A percentile compares a stretch with the other conserved stretches of the same genome.
phyloP scores from a whole-genome alignment of 2,888 invertebrate genomes.

The Plebejus anna region DNA sequence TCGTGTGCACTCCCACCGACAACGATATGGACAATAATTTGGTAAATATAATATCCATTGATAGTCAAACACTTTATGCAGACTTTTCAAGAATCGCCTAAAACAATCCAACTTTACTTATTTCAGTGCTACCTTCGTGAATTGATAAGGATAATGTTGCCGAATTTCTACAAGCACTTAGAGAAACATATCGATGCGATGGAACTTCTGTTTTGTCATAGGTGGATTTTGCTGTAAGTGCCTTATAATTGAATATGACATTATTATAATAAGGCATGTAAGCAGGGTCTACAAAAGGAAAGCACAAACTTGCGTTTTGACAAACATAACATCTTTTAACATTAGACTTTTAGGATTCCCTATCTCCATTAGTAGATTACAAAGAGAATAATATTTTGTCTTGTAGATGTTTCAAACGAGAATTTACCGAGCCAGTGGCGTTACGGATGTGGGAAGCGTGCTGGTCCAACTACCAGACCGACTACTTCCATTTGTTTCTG shows the following conservation, averaged over 20 bases:
- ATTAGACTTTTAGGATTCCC: no score
- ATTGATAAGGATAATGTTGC: conserved; percentile 92
- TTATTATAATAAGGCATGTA: not conserved
- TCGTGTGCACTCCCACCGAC: conserved; percentile 96
- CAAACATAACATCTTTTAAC: no score
- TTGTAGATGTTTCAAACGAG: conserved; percentile 92
- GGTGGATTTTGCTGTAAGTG: conserved; percentile 94
- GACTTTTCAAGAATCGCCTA: not conserved
- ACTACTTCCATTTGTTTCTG: conserved; percentile 97
- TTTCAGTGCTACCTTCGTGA: conserved; percentile 90
- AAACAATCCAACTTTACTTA: conserved; percentile 11
- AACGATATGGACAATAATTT: conserved; percentile 96
- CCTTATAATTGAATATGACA: not conserved
- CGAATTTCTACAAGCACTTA: conserved; percentile 93
- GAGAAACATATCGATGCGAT: conserved; percentile 91
- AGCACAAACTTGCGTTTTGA: no score
- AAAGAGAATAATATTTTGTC: conserved; percentile 10
- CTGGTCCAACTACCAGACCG: conserved; percentile 97
- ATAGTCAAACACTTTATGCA: not conserved
- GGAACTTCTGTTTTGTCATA: conserved; percentile 95
- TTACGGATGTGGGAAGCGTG: conserved; percentile 97
- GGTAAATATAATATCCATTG: conserved; percentile 53
- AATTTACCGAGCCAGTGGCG: conserved; percentile 93
- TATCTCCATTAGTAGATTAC: not conserved
- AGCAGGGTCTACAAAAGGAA: no score